A percentile compares a stretch with the other conserved stretches of the same genome.
phyloP scores from a whole-genome alignment of 2,888 invertebrate genomes.

The Clanis bilineata region DNA sequence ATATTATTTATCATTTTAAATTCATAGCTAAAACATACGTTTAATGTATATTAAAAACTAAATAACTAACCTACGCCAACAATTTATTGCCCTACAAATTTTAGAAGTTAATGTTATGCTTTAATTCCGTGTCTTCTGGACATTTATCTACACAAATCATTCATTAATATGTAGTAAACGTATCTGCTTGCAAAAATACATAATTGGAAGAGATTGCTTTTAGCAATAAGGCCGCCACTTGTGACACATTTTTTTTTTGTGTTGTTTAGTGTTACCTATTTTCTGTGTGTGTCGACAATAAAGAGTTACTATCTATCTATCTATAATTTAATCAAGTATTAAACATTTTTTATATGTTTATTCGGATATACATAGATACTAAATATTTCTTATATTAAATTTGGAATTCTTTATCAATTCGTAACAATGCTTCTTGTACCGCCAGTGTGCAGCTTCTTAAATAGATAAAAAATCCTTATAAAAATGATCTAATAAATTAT shows the following conservation, averaged over 20 bases:
- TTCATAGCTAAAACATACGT: background rate
- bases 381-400: background rate
- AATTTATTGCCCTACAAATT: background rate
- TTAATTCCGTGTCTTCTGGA: background rate
- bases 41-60: background rate
- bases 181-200: too few relatives aligned
- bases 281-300: too few relatives aligned
- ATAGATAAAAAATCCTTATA: background rate
- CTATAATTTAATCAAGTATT: background rate
- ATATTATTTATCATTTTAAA: too few relatives aligned
- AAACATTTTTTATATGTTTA: too few relatives aligned
- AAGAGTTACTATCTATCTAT: background rate
- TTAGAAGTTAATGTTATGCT: background rate
- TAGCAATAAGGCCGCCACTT: too few relatives aligned
- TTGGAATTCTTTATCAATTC: too few relatives aligned
- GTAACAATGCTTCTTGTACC: background rate
- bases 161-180: too few relatives aligned
- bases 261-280: too few relatives aligned
- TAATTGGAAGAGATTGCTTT: too few relatives aligned
- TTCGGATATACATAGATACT: background rate
- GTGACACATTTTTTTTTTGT: too few relatives aligned
- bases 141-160: background rate
- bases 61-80: slow-evolving; percentile 20
- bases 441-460: background rate
- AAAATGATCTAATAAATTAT: background rate